A percentile compares a stretch with the other conserved stretches of the same genome.
These are phyloP conservation scores for Acronicta alni DNA, from an alignment of 2,888 invertebrate species.

Conservation along the genomic window DNA sequence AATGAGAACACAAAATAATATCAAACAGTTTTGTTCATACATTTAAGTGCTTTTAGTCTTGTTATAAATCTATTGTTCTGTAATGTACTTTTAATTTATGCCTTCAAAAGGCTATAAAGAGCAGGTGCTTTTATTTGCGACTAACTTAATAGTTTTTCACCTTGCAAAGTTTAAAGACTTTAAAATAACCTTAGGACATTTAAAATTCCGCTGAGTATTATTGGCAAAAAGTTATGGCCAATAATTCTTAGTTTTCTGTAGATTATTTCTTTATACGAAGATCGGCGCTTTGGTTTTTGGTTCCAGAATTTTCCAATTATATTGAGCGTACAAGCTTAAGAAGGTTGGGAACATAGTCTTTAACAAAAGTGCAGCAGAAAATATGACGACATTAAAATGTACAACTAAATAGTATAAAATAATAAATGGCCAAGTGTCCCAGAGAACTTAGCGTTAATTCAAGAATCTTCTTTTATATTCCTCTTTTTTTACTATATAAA, in stretches of 20 bases:
- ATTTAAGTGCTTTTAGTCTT: conserved; percentile 33
- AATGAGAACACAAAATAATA: conserved; percentile 1
- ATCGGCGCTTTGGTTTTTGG: background rate
- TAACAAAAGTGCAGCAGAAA: background rate
- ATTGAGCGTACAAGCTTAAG: background rate
- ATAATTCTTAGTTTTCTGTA: conserved; percentile 28
- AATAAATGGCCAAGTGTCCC: no score
- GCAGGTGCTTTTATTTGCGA: conserved; percentile 44
- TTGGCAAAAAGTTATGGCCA: conserved; percentile 23
- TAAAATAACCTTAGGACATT: conserved; percentile 27
- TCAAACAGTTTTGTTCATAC: conserved; percentile 4
- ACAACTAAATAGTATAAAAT: no score
- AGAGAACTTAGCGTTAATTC: no score
- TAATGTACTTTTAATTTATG: conserved; percentile 35
- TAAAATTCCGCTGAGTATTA: conserved; percentile 29
- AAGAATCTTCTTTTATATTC: no score
- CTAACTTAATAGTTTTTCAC: conserved; percentile 47
- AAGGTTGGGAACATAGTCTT: background rate
- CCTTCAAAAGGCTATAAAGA: conserved; percentile 25
- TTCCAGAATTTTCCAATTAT: background rate
- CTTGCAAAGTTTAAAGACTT: conserved; percentile 46
- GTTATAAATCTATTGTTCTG: conserved; percentile 22
- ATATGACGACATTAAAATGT: no score
- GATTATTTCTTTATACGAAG: conserved; percentile 14
- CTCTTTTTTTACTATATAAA: no score